Evolutionary conservation across 2,888 invertebrate species (phyloP), one percentile per base, ranked within the genome.

Genomic region (Stegophylla sp.): DNA sequence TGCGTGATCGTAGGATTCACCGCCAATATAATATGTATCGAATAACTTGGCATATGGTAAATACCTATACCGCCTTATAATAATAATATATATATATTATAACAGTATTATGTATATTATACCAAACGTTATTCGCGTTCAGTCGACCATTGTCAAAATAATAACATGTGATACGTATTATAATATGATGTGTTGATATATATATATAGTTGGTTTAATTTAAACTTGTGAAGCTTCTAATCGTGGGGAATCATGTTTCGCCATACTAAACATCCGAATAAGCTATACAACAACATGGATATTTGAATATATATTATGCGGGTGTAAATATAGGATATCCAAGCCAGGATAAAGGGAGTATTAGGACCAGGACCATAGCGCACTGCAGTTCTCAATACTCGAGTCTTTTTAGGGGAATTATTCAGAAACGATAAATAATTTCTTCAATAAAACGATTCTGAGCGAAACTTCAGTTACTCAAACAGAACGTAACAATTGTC

Each of bases 241-340:
- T 77, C 77, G 45, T 41, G 20, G 13, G 56, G 77, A 77, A 77
- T 67, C 77, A 28, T 77, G 77, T 77, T 77, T 77, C 67, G 77
- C 67, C 45, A 45, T 66, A 26, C 48, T 48, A 20, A 48, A 74
- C 73, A 63, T 15, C 12, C 48, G 17, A 43, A 72, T 72, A 56
- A 34, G 56, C 43, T 41, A 71, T 56, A 71, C 17, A 61, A 61
- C n/a, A n/a, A n/a, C n/a, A n/a, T n/a, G n/a, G n/a, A n/a, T n/a
- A n/a, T n/a, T n/a, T n/a, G n/a, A n/a, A n/a, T n/a, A n/a, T n/a
- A n/a, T n/a, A n/a, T n/a, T n/a, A 26, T 59, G 20, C 5, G n/a
- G 1, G 17, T 53, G 17, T n/a, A 5, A 1, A 4, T 53, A n/a
- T n/a, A n/a, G n/a, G n/a, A n/a, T n/a, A n/a, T n/a, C n/a, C n/a